Base-by-base conservation (phyloP, 2,113 vertebrate genomes). In the Monarcha castaneiventris region DNA sequence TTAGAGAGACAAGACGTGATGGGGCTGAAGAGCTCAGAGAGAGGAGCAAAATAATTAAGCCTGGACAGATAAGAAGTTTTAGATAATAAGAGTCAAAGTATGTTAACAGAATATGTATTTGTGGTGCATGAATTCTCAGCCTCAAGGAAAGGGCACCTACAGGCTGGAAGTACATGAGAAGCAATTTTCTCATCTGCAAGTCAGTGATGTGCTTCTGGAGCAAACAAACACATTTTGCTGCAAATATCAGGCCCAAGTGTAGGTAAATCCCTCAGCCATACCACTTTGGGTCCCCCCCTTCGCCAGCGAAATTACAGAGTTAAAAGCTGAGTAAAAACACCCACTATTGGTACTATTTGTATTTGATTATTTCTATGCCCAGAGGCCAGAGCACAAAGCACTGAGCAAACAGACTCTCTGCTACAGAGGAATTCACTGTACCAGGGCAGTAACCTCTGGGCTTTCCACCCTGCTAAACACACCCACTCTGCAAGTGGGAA, bases 391-490 rank as follows among this genome's bases (percentile, higher is more conserved):
- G 86, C 94, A 91, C 84, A 93, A 74, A 77, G 89, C 68, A 20
- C 58, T 51, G 82, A 90, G 55, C 90, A 90, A 84, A 81, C 55
- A 79, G 69, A 46, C 71, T 78, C 49, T 46, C 26, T 79, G 67
- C 78, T 72, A 63, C 82, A 58, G 32, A 30, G 33, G 75, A 94
- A 86, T 78, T 75, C 25, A 51, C 35, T 27, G 91, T 44, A 37
- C 82, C 17, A 3, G 81, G 90, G 82, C 87, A 84, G 19, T 11
- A 16, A 94, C 92, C 93, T 41, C 90, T 26, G 72, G 71, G 90
- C 88, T 94, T 95, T 95, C 94, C 93, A 96, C 85, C 75, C 87
- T 15, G 6, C 67, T 67, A 5, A 77, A 68, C 94, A 41, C 5
- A 35, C 17, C 67, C 16, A 7, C 68, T 27, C 35, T 13, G 55